Evolutionary conservation across 2,113 vertebrate species (phyloP), one percentile per base, ranked within the genome.

Genomic region (Lasiurus cinereus): DNA sequence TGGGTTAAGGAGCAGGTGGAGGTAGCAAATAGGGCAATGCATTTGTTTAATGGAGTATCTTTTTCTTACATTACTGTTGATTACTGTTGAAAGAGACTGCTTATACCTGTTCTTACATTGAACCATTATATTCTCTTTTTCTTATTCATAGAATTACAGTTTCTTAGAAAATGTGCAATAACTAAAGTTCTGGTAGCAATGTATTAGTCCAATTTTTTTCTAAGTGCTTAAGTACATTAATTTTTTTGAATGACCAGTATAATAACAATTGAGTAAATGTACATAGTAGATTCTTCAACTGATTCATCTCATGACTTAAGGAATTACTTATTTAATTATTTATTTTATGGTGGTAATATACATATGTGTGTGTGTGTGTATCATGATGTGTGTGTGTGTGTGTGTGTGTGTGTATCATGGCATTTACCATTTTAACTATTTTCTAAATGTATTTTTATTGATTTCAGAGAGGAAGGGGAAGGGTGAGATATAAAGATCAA

Each of bases 1-100:
- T 50, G 52, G 82, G 91, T 95, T 96, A 97, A 96, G 93, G 90
- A 64, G 78, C 56, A 95, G 79, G 74, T 91, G 31, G 66, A 94
- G 13, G 67, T 66, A 76, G 43, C 66, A 92, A 66, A 94, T 52
- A 82, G 54, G 50, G 39, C 89, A 94, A 77, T 77, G 39, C 4
- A 2, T 87, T 93, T 94, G 59, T 93, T 96, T 91, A 96, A 87
- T 92, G 52, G 52, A 52, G 11, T 76, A 56, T 77, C 52, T 94
- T 88, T 84, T n/a, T 93, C 52, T 77, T 90, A 46, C 31, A 67
- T 69, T 70, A 73, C n/a, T 87, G 59, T 92, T 94, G 88, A 67
- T 69, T 70, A 73, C n/a, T 87, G 59, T 92, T 94, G 88, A 94
- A 95, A 84, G 66, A 76, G 48, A 82, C 91, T 31, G n/a, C 54